Conservation (phyloP, 2,113 vertebrate species). For the Cygnus buccinator region DNA sequence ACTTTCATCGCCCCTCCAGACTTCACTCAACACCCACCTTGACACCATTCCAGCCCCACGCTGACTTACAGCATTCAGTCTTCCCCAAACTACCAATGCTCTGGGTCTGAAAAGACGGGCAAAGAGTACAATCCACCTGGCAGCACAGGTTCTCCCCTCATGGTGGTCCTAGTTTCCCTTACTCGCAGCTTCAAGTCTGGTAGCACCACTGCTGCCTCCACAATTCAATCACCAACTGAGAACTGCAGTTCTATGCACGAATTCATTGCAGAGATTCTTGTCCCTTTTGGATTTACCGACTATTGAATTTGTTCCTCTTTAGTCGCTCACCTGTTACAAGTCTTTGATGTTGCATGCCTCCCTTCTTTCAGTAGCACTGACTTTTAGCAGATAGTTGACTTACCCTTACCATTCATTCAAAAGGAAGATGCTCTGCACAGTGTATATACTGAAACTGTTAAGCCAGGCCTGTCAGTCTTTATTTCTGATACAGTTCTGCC, state of each 20-base stretch:
- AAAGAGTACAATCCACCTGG: rapidly evolving
- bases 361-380: not conserved
- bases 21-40: not conserved
- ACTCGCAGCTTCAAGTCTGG: not conserved
- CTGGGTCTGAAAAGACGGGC: not conserved
- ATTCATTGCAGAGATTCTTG: not conserved
- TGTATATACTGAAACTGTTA: too few species aligned
- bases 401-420: not conserved
- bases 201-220: not conserved
- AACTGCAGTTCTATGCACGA: not conserved
- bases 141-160: not conserved
- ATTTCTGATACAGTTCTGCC: not conserved
- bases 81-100: not conserved
- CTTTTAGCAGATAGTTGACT: not conserved
- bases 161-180: rapidly evolving
- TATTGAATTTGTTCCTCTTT: not conserved
- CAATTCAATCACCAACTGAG: not conserved
- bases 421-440: not conserved
- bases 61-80: not conserved
- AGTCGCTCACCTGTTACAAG: not conserved
- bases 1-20: not conserved
- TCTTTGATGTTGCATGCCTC: not conserved
- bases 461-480: not conserved
- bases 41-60: not conserved
- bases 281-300: not conserved